Conservation (phyloP, 2,888 invertebrate species). For the Lasioglossum oenotherae region DNA sequence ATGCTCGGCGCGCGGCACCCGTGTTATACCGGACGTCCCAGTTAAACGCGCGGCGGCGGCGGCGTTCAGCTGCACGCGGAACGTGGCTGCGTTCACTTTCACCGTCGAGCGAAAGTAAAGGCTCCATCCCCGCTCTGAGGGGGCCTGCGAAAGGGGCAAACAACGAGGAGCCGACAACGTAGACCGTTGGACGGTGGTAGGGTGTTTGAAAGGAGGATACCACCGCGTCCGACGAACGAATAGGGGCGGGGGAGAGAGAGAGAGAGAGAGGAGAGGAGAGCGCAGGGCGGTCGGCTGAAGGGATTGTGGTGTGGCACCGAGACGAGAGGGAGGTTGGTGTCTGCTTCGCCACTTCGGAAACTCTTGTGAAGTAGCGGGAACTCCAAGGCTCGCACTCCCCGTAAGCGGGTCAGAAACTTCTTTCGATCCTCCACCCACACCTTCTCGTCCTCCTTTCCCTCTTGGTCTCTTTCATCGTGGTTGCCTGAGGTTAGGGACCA, state of each 20-base stretch:
- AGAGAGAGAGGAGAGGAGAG: not conserved
- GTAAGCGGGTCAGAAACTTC: constrained; percentile 84
- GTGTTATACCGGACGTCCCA: constrained; percentile 60
- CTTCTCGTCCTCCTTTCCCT: constrained; percentile 57
- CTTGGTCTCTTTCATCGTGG: constrained; percentile 59
- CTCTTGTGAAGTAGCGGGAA: constrained; percentile 81
- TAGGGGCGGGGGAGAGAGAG: not conserved
- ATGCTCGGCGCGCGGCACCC: constrained; percentile 19
- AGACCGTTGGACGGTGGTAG: constrained; percentile 58
- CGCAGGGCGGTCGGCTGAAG: constrained; percentile 37
- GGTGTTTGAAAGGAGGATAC: constrained; percentile 73
- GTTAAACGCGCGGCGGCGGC: constrained; percentile 62
- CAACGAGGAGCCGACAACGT: constrained; percentile 68
- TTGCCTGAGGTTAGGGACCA: constrained; percentile 81
- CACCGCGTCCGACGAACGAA: constrained; percentile 56
- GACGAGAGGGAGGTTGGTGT: constrained; percentile 67
- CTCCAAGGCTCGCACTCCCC: constrained; percentile 76
- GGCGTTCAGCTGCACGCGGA: constrained; percentile 57
- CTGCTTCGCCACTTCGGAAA: constrained; percentile 81
- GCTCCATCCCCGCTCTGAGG: constrained; percentile 54
- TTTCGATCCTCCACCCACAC: constrained; percentile 78
- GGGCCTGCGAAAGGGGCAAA: constrained; percentile 73
- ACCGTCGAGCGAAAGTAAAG: constrained; percentile 73
- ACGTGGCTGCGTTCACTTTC: constrained; percentile 74
- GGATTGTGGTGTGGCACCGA: constrained; percentile 56